phyloP scores from a whole-genome alignment of 1,140 invertebrate species.

The Drosophila equinoxialis region DNA sequence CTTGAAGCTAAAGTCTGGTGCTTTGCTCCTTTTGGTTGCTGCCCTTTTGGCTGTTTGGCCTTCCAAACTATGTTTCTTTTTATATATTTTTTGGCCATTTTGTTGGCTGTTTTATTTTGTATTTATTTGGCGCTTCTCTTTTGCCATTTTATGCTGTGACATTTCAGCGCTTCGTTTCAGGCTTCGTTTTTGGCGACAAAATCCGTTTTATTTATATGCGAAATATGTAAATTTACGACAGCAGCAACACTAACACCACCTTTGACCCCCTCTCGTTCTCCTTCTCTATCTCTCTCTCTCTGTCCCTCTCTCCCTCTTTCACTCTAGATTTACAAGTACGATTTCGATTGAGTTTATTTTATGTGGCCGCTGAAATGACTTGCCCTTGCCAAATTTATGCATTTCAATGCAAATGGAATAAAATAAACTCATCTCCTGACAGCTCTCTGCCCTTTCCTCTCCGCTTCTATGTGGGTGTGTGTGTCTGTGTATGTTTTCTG shows the following conservation, averaged over 20 bases:
- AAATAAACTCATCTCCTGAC: conserved; percentile 27
- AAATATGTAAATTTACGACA: conserved; percentile 80
- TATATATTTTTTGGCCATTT: conserved; percentile 52
- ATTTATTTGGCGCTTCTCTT: conserved; percentile 79
- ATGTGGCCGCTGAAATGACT: conserved; percentile 40
- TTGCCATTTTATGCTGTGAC: conserved; percentile 69
- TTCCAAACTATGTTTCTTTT: conserved; percentile 46
- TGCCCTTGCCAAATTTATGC: conserved; percentile 49
- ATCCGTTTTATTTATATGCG: conserved; percentile 80
- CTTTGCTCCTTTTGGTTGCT: conserved; percentile 39
- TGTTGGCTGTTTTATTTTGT: conserved; percentile 78
- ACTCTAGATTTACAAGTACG: conserved; percentile 70
- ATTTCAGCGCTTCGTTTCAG: conserved; percentile 56
- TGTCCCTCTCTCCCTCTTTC: background rate
- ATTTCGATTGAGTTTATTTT: conserved; percentile 66
- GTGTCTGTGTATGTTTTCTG: background rate
- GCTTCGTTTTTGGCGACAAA: conserved; percentile 67
- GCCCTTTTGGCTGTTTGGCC: conserved; percentile 23
- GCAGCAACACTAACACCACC: conserved; percentile 10
- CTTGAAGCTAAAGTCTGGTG: conserved; percentile 44
- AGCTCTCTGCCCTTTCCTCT: background rate
- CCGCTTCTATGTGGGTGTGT: background rate
- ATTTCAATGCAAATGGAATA: conserved; percentile 30
- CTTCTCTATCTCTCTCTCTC: background rate
- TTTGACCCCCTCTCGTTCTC: background rate